Evolutionary conservation across 1,140 invertebrate species (phyloP).

Genomic region (Cheumatopsyche charites): DNA sequence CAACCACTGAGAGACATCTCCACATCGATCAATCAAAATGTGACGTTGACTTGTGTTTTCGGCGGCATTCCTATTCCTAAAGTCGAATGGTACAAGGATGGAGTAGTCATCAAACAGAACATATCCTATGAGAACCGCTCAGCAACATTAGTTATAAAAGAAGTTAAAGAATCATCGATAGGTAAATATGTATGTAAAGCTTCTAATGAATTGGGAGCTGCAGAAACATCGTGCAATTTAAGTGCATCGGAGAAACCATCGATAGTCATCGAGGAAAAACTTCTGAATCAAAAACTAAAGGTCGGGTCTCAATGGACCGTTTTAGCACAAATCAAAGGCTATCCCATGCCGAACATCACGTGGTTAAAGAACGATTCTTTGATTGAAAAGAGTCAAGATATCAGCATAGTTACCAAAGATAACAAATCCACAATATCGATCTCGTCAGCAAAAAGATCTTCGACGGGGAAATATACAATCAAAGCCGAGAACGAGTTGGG

Average conservation of each 20-base stretch:
- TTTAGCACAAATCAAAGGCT: conserved; percentile 67
- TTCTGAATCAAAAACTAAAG: conserved; percentile 65
- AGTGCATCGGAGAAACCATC: conserved; percentile 71
- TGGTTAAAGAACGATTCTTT: conserved; percentile 70
- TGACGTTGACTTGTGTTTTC: conserved; percentile 76
- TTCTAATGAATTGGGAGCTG: conserved; percentile 73
- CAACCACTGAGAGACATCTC: conserved; percentile 68
- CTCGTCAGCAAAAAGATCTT: conserved; percentile 64
- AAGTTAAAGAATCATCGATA: conserved; percentile 67
- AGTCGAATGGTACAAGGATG: conserved; percentile 77
- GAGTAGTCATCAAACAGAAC: conserved; percentile 62
- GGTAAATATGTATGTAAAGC: conserved; percentile 76
- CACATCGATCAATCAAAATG: conserved; percentile 63
- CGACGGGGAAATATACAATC: conserved; percentile 71
- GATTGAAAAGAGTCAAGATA: conserved; percentile 60
- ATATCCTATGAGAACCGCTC: conserved; percentile 75
- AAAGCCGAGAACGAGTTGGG: conserved; percentile 75
- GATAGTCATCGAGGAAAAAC: conserved; percentile 66
- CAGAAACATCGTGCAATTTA: conserved; percentile 71
- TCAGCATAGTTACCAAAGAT: conserved; percentile 65
- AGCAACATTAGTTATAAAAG: conserved; percentile 72
- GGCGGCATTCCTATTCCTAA: conserved; percentile 84
- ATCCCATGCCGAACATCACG: conserved; percentile 68
- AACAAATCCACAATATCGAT: conserved; percentile 68
- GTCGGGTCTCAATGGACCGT: conserved; percentile 69